phyloP scores from a whole-genome alignment of 1,140 invertebrate genomes.

The Cephus cinctus region DNA sequence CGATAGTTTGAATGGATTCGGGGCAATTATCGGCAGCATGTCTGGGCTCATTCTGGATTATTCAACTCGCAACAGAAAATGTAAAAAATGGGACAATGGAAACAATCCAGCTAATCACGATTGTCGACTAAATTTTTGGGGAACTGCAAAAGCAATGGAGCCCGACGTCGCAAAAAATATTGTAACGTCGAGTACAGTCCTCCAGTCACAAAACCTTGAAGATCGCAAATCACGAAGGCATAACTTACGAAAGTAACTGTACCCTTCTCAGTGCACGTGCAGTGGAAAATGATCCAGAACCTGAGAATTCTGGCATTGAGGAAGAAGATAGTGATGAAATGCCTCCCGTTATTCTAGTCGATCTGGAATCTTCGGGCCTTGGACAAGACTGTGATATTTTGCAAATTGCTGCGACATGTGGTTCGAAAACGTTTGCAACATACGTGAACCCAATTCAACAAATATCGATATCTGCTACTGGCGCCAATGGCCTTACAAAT shows the following conservation, averaged over 20 bases:
- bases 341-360: background rate
- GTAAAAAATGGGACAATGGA: conserved; percentile 8
- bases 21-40: conserved; percentile 4
- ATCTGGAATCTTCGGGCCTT: background rate
- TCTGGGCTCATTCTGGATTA: conserved; percentile 9
- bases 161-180: conserved; percentile 1
- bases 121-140: conserved; percentile 14
- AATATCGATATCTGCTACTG: conserved; percentile 8
- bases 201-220: background rate
- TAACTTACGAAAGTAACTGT: conserved; percentile 8
- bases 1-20: conserved; percentile 16
- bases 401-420: conserved; percentile 16
- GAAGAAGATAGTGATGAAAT: background rate
- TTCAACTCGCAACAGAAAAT: conserved; percentile 12
- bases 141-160: conserved; percentile 4
- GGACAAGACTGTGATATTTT: conserved; percentile 4
- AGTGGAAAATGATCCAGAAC: too few species aligned
- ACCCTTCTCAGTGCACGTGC: background rate
- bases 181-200: background rate
- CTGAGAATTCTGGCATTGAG: background rate
- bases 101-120: conserved; percentile 8
- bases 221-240: conserved; percentile 9
- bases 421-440: background rate
- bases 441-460: conserved; percentile 11
- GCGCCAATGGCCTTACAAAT: conserved; percentile 10